These are phyloP conservation scores for Orthosia incerta DNA, from an alignment of 2,888 invertebrate species.

Conservation along the genomic window DNA sequence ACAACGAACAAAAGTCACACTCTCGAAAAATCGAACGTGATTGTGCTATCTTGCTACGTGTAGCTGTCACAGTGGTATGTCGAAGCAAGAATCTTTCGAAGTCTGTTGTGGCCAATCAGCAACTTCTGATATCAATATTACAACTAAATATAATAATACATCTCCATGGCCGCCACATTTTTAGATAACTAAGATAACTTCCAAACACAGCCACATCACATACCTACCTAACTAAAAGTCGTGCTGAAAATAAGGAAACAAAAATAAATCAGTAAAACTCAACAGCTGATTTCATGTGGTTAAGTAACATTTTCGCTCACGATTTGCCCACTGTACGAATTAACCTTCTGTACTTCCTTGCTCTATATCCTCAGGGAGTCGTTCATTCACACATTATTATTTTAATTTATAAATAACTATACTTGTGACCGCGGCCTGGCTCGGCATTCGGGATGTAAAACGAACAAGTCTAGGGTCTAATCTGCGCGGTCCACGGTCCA, in stretches of 20 bases:
- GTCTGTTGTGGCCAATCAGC: neutral
- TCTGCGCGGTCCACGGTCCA: conserved; percentile 42
- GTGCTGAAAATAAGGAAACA: no score
- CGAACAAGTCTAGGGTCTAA: conserved; percentile 58
- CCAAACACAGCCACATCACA: neutral
- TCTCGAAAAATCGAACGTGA: neutral
- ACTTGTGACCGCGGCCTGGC: conserved; percentile 21
- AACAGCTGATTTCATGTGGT: no score
- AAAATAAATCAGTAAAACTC: no score
- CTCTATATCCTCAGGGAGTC: conserved; percentile 37
- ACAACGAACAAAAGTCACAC: conserved; percentile 28
- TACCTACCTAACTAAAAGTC: no score
- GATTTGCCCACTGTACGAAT: neutral
- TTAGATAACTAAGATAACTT: no score
- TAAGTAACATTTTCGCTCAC: neutral
- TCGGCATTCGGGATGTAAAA: conserved; percentile 52
- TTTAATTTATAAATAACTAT: conserved; percentile 60
- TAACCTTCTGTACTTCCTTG: neutral
- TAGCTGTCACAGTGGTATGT: neutral
- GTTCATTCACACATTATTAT: conserved; percentile 62
- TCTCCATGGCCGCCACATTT: no score
- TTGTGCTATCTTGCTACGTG: neutral
- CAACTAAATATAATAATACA: no score
- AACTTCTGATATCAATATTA: no score
- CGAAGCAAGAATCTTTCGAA: neutral